phyloP scores from a whole-genome alignment of 1,140 invertebrate genomes.

The Bradynema listronoti region DNA sequence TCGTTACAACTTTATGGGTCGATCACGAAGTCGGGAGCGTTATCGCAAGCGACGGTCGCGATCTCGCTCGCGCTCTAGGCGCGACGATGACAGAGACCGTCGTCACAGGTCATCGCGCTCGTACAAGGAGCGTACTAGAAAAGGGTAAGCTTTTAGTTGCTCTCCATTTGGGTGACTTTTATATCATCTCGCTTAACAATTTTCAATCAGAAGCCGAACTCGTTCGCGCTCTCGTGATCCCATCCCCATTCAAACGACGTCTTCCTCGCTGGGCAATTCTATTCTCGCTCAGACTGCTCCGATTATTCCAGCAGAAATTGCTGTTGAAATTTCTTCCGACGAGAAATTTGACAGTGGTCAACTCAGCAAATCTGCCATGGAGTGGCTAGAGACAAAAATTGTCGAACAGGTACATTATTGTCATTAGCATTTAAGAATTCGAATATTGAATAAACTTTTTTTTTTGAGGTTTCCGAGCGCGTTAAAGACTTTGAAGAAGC shows the following conservation, averaged over 20 bases:
- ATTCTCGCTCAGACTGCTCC: neutral
- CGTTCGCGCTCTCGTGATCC: neutral
- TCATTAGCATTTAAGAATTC: neutral
- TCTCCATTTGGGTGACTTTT: neutral
- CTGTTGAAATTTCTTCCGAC: slow-evolving; percentile 3
- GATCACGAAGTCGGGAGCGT: too few species aligned
- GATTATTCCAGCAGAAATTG: slow-evolving; percentile 14
- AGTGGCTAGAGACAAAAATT: slow-evolving; percentile 39
- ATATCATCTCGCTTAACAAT: neutral
- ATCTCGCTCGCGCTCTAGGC: slow-evolving; percentile 8
- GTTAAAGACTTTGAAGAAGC: slow-evolving; percentile 37
- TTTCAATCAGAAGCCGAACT: neutral
- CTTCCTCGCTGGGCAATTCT: neutral
- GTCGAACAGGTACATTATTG: slow-evolving; percentile 35
- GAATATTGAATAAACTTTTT: slow-evolving; percentile 11
- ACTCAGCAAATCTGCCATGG: slow-evolving; percentile 31
- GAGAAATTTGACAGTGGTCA: slow-evolving; percentile 18
- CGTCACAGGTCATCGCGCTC: slow-evolving; percentile 9
- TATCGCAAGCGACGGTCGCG: slow-evolving; percentile 5
- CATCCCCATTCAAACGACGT: neutral
- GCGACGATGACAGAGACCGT: slow-evolving; percentile 11
- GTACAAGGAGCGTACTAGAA: slow-evolving; percentile 1
- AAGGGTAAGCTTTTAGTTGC: neutral
- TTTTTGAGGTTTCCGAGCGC: slow-evolving; percentile 31
- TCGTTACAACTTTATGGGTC: too few species aligned